phyloP scores from a whole-genome alignment of 2,797 vertebrate genomes.

The Steatocranus sp. region DNA sequence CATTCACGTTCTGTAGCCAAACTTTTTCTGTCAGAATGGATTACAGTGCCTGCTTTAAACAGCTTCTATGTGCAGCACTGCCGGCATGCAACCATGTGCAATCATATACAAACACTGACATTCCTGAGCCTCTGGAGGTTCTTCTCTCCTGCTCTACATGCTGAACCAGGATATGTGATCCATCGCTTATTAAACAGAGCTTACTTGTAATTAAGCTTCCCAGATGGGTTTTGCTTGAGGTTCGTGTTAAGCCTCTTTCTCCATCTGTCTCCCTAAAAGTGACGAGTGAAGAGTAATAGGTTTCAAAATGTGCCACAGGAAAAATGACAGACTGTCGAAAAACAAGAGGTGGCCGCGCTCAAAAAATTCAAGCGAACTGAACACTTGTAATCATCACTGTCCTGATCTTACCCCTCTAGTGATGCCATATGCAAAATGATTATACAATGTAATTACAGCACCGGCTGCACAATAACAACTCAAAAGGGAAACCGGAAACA shows the following conservation, averaged over 20 bases:
- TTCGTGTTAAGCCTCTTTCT: slow-evolving; percentile 45
- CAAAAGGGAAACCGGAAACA: neutral
- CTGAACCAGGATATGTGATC: slow-evolving; percentile 49
- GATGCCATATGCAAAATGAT: neutral
- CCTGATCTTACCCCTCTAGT: neutral
- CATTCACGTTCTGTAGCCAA: slow-evolving; percentile 5
- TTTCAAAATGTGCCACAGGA: slow-evolving; percentile 43
- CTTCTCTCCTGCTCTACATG: slow-evolving; percentile 27
- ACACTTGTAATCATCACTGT: neutral
- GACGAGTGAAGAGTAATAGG: slow-evolving; percentile 55
- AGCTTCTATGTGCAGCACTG: slow-evolving; percentile 12
- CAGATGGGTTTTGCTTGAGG: slow-evolving; percentile 54
- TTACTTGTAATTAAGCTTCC: slow-evolving; percentile 68
- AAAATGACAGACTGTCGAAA: slow-evolving; percentile 53
- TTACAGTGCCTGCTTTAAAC: slow-evolving; percentile 25
- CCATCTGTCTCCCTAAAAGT: slow-evolving; percentile 26
- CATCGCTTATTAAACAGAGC: slow-evolving; percentile 67
- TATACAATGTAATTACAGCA: neutral
- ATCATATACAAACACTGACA: slow-evolving; percentile 48
- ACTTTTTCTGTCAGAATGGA: slow-evolving; percentile 11
- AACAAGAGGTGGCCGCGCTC: neutral
- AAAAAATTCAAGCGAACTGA: neutral
- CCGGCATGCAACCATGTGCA: slow-evolving; percentile 12
- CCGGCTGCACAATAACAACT: neutral
- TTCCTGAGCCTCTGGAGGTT: slow-evolving; percentile 55